A percentile compares a stretch with the other conserved stretches of the same genome.
Evolutionary conservation across 2,797 vertebrate species (phyloP).

Genomic region (Acipenser transmontanus): DNA sequence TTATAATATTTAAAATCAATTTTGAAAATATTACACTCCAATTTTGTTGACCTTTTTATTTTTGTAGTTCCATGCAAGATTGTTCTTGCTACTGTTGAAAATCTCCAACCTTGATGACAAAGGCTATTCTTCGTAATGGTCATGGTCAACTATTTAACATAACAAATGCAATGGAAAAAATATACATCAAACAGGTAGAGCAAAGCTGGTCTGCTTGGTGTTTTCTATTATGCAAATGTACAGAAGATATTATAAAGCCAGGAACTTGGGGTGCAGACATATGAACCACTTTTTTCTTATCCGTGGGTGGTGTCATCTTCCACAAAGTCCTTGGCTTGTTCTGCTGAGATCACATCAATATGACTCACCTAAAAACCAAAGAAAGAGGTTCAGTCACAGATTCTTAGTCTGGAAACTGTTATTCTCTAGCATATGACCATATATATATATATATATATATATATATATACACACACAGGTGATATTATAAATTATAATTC

Average conservation of each 20-base stretch:
- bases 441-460: too few species aligned
- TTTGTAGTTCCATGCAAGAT: background rate
- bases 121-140: background rate
- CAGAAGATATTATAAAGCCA: background rate
- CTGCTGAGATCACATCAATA: conserved; percentile 96
- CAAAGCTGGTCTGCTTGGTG: background rate
- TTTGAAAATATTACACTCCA: too few species aligned
- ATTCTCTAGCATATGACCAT: too few species aligned
- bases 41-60: too few species aligned
- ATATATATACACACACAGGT: too few species aligned
- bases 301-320: conserved; percentile 98
- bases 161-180: background rate
- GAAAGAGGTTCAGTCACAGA: conserved; percentile 4
- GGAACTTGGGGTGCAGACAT: conserved; percentile 9
- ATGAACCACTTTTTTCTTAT: conserved; percentile 44
- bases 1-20: too few species aligned
- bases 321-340: conserved; percentile 98
- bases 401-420: too few species aligned
- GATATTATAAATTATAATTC: too few species aligned
- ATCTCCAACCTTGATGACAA: background rate
- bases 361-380: conserved; percentile 81
- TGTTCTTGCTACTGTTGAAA: background rate
- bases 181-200: background rate
- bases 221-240: background rate
- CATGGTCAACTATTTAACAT: background rate